These are phyloP conservation scores for Leucophora obtusa DNA, from an alignment of 2,888 invertebrate genomes.

Conservation along the genomic window DNA sequence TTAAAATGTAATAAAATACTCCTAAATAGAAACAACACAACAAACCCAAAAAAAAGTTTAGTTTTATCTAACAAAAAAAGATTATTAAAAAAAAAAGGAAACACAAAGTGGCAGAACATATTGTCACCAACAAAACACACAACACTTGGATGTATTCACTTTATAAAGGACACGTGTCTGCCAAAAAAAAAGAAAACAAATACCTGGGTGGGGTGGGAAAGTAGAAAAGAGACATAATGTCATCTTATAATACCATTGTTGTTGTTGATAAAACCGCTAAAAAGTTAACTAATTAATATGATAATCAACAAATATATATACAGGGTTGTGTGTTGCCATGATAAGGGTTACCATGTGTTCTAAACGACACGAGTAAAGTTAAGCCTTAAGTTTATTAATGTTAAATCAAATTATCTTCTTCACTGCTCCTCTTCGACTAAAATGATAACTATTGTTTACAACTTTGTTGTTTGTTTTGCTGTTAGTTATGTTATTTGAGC, in stretches of 20 bases:
- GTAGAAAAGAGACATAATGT: neutral
- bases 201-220: neutral
- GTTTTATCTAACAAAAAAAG: neutral
- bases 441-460: neutral
- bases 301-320: neutral
- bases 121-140: neutral
- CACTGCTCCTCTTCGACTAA: neutral
- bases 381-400: neutral
- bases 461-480: neutral
- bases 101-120: neutral
- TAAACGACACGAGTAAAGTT: neutral
- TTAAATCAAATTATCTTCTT: neutral
- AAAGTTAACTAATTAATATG: neutral
- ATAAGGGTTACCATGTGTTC: neutral
- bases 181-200: neutral
- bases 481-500: neutral
- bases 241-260: neutral
- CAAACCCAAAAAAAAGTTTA: neutral
- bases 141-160: neutral
- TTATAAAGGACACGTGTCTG: neutral
- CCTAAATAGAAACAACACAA: slow-evolving; percentile 13
- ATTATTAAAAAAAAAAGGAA: neutral
- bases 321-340: neutral
- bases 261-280: neutral
- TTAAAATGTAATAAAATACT: slow-evolving; percentile 61